Conservation (phyloP, 1,140 invertebrate species). For the Mactra quadrangularis region DNA sequence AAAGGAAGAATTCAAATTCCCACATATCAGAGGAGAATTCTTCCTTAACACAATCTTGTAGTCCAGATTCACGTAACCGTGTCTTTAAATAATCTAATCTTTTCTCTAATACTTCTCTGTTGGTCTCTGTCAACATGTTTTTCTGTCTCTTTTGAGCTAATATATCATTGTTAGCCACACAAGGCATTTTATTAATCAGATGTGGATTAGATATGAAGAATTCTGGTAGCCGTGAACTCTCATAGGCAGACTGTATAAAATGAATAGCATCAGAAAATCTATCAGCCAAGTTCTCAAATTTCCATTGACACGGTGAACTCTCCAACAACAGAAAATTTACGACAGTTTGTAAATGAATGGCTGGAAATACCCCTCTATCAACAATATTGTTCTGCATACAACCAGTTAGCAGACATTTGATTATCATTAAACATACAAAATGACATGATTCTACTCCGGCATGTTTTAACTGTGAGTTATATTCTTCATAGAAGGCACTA, state of each 20-base stretch:
- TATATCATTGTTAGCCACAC: slow-evolving; percentile 63
- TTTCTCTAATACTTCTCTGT: slow-evolving; percentile 67
- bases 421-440: slow-evolving; percentile 68
- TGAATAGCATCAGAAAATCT: slow-evolving; percentile 75
- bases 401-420: slow-evolving; percentile 73
- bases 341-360: slow-evolving; percentile 70
- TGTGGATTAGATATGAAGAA: slow-evolving; percentile 77
- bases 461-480: slow-evolving; percentile 63
- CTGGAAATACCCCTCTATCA: slow-evolving; percentile 68
- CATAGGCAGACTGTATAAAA: slow-evolving; percentile 71
- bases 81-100: slow-evolving; percentile 69
- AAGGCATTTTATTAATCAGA: slow-evolving; percentile 71
- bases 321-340: slow-evolving; percentile 75
- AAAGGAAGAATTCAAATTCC: slow-evolving; percentile 81
- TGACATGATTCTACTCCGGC: slow-evolving; percentile 67
- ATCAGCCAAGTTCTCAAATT: slow-evolving; percentile 66
- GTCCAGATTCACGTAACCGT: slow-evolving; percentile 70
- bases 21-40: slow-evolving; percentile 78
- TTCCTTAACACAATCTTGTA: slow-evolving; percentile 72
- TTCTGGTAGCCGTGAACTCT: slow-evolving; percentile 71
- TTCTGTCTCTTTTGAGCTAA: slow-evolving; percentile 68
- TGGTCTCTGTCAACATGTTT: slow-evolving; percentile 70
- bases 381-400: slow-evolving; percentile 66
- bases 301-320: slow-evolving; percentile 71
- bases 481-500: slow-evolving; percentile 48